Base-by-base conservation (phyloP, 1,140 invertebrate genomes). In the Drosophila sp. region DNA sequence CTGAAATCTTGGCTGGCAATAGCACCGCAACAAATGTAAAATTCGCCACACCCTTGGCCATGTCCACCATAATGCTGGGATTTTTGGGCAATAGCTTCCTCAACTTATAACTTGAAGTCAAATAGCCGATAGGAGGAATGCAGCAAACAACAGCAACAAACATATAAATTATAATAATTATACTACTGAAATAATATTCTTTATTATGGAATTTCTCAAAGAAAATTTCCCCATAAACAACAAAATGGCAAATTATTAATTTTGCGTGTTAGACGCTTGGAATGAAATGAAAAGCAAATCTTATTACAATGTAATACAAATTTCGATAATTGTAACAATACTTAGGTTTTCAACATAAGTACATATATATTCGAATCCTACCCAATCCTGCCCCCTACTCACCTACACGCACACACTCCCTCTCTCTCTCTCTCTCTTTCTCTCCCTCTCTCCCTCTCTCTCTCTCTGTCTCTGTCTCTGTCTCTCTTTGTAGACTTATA, bases 1-100 rank as follows among this genome's bases (percentile, higher is more conserved):
- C 93, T 3, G 92, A 93, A 72, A 94, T 94, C 72, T 84, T 94
- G 3, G 92, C 94, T 0, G 94, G 94, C 1, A 94, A 94, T 85
- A 94, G 93, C 47, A 93, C 93, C 10, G 93, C 93, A 0, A 63
- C 84, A 23, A 60, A 84, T 54, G 71, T 90, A 29, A 71, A 70
- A 60, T 72, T 83, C 7, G 80, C 86, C 2, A 50, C 44, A 27
- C 90, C 89, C 0, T 47, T 91, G 54, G 80, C 91, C 64, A 68
- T 92, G 27, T 92, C 92, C 33, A 83, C 89, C 50, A 82, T 92
- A 70, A 81, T 92, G 81, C 80, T 92, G 40, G 86, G 86, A 54
- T 84, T 86, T 66, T 47, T 91, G 60, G 82, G 90, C 66, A 91
- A 91, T 60, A 76, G 74, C 56, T 77, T 86, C 40, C 75, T 90